Evolutionary conservation across 2,888 invertebrate genomes (phyloP), one percentile per base, ranked within the genome.

Genomic region (Fragum sueziense): DNA sequence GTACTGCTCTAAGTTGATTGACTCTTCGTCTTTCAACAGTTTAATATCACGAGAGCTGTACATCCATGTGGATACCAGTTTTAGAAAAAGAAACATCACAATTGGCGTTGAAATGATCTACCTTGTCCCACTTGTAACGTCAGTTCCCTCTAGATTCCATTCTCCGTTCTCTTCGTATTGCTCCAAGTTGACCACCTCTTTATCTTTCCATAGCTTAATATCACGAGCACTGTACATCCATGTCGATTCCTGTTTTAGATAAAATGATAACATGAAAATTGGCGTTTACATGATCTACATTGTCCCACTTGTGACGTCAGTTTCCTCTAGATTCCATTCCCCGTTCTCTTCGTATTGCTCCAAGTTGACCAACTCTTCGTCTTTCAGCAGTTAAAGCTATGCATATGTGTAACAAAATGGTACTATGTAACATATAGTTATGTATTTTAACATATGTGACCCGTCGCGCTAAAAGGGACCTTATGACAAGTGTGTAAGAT

Each of bases 151-250:
- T 17, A 78, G 25, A 4, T 75, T 73, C 81, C 81, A 82, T 41
- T 82, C 81, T 2, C 81, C 81, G 67, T 82, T 82, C 14, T 72
- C 72, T 25, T 75, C 62, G 31, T 78, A 78, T 11, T 76, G 33
- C 11, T 78, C 75, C 20, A 47, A 25, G 25, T 70, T 65, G 1
- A 76, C 47, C 7, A 17, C 27, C 14, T 34, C 17, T 2, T 14
- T 20, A 4, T 17, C 14, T 0, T 69, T 25, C 4, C 22, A 14
- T 4, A 77, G 9, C 20, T 31, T 9, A 0, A 80, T 2, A 14
- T 71, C 54, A 29, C n/a, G 11, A 0, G 17, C 27, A 9, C 25
- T 20, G 7, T 61, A 77, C 71, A 74, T 41, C 76, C 76, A 80
- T 0, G 71, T 61, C 3, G 70, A 67, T 1, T 77, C 14, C 80